These are phyloP conservation scores for Pygoscelis antarcticus DNA, from an alignment of 2,113 vertebrate genomes.

Conservation along the genomic window DNA sequence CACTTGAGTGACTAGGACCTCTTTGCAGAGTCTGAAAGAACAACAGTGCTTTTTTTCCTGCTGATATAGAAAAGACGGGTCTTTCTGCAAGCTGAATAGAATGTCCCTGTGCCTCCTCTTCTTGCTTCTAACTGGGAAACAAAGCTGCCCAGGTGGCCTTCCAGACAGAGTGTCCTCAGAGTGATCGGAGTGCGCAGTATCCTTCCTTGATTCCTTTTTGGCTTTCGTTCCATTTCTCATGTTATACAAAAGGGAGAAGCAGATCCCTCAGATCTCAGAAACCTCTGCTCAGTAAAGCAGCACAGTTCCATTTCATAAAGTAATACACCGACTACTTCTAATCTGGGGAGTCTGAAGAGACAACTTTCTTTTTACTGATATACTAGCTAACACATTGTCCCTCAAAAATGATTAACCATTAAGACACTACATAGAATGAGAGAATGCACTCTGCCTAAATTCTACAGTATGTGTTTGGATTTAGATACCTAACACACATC, in stretches of 20 bases:
- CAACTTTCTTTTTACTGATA: neutral
- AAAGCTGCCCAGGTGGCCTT: neutral
- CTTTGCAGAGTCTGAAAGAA: neutral
- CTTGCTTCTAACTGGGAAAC: neutral
- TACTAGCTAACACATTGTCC: neutral
- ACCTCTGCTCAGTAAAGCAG: neutral
- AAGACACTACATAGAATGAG: neutral
- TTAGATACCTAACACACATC: neutral
- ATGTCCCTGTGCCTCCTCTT: neutral
- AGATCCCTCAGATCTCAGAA: neutral
- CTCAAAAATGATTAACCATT: neutral
- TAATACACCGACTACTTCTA: neutral
- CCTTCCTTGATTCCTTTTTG: neutral
- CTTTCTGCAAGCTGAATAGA: neutral
- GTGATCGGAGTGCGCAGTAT: neutral
- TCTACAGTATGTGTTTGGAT: neutral
- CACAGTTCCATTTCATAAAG: neutral
- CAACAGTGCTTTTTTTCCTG: neutral
- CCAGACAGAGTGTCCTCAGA: neutral
- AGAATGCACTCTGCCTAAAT: neutral
- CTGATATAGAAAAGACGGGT: neutral
- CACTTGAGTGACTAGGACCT: neutral
- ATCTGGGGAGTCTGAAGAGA: neutral
- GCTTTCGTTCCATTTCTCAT: neutral
- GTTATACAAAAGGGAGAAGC: neutral